Evolutionary conservation across 92 coral and sea anemone species (phyloP), one percentile per base, ranked within the genome.

Genomic region (Micromussa lordhowensis): DNA sequence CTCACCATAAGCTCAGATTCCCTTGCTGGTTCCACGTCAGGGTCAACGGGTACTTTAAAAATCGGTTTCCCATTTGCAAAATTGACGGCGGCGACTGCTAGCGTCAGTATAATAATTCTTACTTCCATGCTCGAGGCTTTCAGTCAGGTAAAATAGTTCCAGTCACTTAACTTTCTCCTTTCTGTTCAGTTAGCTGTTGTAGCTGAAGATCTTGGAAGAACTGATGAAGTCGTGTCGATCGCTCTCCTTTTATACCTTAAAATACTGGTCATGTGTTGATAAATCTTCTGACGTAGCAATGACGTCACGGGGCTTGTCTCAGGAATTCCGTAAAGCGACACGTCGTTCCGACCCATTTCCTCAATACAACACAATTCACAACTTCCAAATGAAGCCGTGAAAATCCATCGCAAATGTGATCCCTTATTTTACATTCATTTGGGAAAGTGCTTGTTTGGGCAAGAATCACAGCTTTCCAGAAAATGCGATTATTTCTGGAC

Each of bases 1-100:
- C 89, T 86, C 61, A 86, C 89, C 89, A 86, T 31, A 5, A 86
- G 76, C 6, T 86, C 83, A 29, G 82, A 86, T 53, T 86, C 89
- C 66, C 69, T 77, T 13, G 83, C 89, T 21, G 83, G 68, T 61
- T 77, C 64, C 19, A 73, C 71, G 24, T 73, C 80, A 73, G 80
- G 81, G 63, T 72, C 72, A 24, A 61, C 77, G 34, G 61, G 61
- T 26, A 77, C 31, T 61, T 28, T 14, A 35, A 21, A 3, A 1
- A 86, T 17, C 57, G 89, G 77, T 17, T 77, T 86, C 14, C 83
- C 89, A 44, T 1, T 21, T 34, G 78, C 73, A 35, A n/a, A 64
- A 40, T 31, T 30, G 1, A 31, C 34, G 4, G 38, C 55, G 10
- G 57, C 16, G 26, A 58, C 28, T n/a, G 36, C 77, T 61, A 77